phyloP scores from a whole-genome alignment of 2,113 vertebrate species.

The Nibea albiflora region DNA sequence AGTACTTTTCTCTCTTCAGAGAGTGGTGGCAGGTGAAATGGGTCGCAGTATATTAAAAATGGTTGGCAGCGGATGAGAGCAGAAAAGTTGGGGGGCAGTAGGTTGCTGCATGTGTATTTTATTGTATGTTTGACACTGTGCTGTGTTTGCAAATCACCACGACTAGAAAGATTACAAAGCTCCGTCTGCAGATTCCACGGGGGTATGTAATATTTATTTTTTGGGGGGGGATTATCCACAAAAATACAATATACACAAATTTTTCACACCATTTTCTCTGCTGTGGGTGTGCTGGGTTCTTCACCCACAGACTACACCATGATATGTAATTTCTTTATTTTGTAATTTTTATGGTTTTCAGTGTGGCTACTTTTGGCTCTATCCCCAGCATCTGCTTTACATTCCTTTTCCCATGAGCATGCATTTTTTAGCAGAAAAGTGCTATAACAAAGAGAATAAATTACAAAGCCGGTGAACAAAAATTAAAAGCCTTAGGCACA shows the following conservation, averaged over 20 bases:
- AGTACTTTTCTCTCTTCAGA: neutral
- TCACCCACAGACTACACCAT: constrained; percentile 21
- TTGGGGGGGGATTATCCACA: neutral
- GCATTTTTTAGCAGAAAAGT: constrained; percentile 23
- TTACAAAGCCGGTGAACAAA: constrained; percentile 28
- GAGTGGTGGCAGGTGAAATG: neutral
- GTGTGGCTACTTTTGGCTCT: constrained; percentile 30
- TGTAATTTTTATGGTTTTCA: constrained; percentile 46
- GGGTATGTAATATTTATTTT: neutral
- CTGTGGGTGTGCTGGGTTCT: constrained; percentile 9
- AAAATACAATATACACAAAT: constrained; percentile 15
- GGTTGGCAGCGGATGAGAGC: neutral
- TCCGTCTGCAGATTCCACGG: neutral
- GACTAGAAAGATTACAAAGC: neutral
- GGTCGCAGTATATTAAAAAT: neutral
- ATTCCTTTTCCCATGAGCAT: constrained; percentile 27
- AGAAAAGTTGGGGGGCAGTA: neutral
- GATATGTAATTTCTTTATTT: constrained; percentile 44
- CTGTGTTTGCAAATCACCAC: neutral
- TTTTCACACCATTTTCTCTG: constrained; percentile 5
- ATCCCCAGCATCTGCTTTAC: constrained; percentile 44
- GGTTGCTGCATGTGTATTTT: neutral
- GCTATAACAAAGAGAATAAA: constrained; percentile 46
- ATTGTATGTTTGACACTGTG: neutral
- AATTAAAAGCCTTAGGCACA: constrained; percentile 41